These are phyloP conservation scores for Lophochroa leadbeateri DNA, from an alignment of 2,113 vertebrate genomes.

Conservation along the genomic window DNA sequence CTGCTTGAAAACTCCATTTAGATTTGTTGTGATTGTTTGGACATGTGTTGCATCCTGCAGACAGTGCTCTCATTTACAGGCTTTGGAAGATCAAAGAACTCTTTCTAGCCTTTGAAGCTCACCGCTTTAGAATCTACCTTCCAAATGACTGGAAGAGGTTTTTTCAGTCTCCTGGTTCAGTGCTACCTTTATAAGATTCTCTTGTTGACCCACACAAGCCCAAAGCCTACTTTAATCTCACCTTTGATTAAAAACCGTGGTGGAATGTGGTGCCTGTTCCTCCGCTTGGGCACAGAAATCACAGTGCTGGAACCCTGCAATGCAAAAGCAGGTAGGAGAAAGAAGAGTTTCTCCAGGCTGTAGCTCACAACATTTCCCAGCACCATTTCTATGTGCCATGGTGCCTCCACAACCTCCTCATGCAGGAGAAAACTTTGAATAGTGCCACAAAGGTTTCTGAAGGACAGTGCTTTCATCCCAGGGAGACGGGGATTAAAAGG, in stretches of 20 bases:
- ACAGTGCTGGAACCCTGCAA: background rate
- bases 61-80: background rate
- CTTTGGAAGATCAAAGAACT: constrained; percentile 31
- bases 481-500: background rate
- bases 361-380: background rate
- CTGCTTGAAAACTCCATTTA: background rate
- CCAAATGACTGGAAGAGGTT: background rate
- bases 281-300: background rate
- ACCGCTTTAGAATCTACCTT: background rate
- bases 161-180: background rate
- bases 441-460: background rate
- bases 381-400: background rate
- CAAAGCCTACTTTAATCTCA: background rate
- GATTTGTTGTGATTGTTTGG: background rate
- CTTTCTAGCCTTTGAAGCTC: constrained; percentile 30
- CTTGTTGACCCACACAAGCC: background rate
- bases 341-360: background rate
- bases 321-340: background rate
- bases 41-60: background rate
- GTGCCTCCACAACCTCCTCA: background rate
- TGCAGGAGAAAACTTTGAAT: background rate
- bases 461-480: background rate
- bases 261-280: background rate
- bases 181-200: background rate
- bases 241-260: background rate